Conservation (phyloP, 2,888 invertebrate species). For the Diplazon laetatorius region DNA sequence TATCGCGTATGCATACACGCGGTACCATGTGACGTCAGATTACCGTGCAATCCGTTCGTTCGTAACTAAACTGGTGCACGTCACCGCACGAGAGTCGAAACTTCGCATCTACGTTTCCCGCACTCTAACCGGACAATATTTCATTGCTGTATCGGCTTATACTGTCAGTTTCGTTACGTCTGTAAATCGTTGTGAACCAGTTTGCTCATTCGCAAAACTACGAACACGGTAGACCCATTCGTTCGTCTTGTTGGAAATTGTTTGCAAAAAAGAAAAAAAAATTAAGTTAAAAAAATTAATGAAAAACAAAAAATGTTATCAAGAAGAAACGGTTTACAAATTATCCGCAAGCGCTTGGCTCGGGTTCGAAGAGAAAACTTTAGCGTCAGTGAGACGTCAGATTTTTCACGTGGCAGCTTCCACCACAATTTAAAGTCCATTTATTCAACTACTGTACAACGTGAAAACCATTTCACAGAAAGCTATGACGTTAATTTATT, state of each 20-base stretch:
- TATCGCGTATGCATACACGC: conserved; percentile 38
- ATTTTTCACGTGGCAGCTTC: conserved; percentile 1
- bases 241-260: background rate
- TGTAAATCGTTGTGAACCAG: conserved; percentile 49
- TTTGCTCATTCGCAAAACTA: conserved; percentile 39
- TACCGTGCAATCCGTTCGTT: conserved; percentile 39
- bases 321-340: conserved; percentile 32
- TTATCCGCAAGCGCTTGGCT: conserved; percentile 41
- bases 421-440: conserved; percentile 52
- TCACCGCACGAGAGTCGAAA: conserved; percentile 18
- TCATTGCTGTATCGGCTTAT: conserved; percentile 51
- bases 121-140: conserved; percentile 43
- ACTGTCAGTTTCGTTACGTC: conserved; percentile 47
- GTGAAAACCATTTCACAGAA: conserved; percentile 50
- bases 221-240: background rate
- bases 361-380: background rate
- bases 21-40: conserved; percentile 44
- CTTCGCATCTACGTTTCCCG: conserved; percentile 38
- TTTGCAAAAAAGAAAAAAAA: background rate
- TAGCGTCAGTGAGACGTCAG: conserved; percentile 6
- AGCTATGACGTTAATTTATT: conserved; percentile 45
- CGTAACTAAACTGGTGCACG: conserved; percentile 28
- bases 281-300: conserved; percentile 20
- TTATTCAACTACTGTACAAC: conserved; percentile 19
- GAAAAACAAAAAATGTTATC: background rate